Evolutionary conservation across 2,888 invertebrate species (phyloP).

Genomic region (Hermaeophaga mercurialis): DNA sequence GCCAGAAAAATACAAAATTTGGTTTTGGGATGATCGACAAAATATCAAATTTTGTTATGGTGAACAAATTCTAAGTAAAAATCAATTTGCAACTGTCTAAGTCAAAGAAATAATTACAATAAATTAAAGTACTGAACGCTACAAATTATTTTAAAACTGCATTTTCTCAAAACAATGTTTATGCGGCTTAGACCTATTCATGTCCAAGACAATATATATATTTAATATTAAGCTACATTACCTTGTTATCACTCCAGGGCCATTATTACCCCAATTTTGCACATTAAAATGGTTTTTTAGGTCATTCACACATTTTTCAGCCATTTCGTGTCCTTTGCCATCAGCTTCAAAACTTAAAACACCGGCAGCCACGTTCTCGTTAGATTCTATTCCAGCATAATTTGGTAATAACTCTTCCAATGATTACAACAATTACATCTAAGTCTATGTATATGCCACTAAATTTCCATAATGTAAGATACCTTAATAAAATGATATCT

Average conservation of each 20-base stretch:
- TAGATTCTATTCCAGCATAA: slow-evolving; percentile 68
- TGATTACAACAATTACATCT: slow-evolving; percentile 69
- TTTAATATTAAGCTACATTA: too few species aligned
- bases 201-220: too few species aligned
- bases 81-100: too few species aligned
- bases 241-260: slow-evolving; percentile 72
- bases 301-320: slow-evolving; percentile 63
- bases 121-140: too few species aligned
- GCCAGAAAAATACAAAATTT: too few species aligned
- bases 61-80: too few species aligned
- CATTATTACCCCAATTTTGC: slow-evolving; percentile 66
- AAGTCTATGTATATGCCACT: slow-evolving; percentile 79
- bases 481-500: slow-evolving; percentile 57
- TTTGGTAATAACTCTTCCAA: slow-evolving; percentile 63
- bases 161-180: too few species aligned
- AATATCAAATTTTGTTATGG: too few species aligned
- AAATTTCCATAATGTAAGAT: slow-evolving; percentile 72
- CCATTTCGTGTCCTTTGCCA: slow-evolving; percentile 63
- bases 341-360: slow-evolving; percentile 66
- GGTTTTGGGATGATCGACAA: too few species aligned
- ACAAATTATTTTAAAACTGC: too few species aligned
- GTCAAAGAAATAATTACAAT: too few species aligned
- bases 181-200: too few species aligned
- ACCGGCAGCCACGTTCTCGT: slow-evolving; percentile 67
- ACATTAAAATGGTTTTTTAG: slow-evolving; percentile 62